Base-by-base conservation (phyloP, 2,113 vertebrate genomes). In the Camarhynchus parvulus region DNA sequence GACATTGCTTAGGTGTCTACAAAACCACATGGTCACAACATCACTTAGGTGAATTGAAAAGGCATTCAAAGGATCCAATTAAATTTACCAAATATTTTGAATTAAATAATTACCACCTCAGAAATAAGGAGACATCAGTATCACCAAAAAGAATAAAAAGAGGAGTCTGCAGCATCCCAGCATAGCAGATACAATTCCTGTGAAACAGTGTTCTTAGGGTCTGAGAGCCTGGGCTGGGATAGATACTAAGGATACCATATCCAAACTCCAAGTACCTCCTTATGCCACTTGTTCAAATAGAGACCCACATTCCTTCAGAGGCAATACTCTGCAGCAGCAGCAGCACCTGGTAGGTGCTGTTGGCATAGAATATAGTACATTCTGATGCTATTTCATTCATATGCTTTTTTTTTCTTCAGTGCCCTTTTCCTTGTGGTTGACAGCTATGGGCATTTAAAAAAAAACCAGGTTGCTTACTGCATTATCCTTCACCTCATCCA, bases 401-500 rank as follows among this genome's bases (percentile, higher is more conserved):
- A 41, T 9, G 11, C 1, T 49, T 56, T 91, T 39, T 83, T 56
- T 33, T 63, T 62, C 59, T 83, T 66, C 77, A 68, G 9, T 30
- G 50, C 3, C 39, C 37, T 41, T 63, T 30, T 53, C 27, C 17
- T 74, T 82, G 31, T 52, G 44, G 68, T 47, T 83, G 72, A 75
- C 30, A 89, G 72, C 44, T 90, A 77, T 1, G 7, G 1, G 10
- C 20, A 19, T 41, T 78, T 61, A 15, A 35, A 67, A 67, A 69
- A 79, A 50, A 76, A 64, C 0, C 2, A 1, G 39, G 50, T 5
- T 87, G 66, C 66, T 94, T 94, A 79, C 64, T 95, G 85, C 55
- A 93, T 95, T 94, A 92, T 75, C 42, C 63, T 95, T 89, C 74
- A 95, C 50, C 76, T 96, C 50, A 73, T 47, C 46, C 66, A 84